Evolutionary conservation across 1,140 invertebrate species (phyloP).

Genomic region (Conus ventricosus): DNA sequence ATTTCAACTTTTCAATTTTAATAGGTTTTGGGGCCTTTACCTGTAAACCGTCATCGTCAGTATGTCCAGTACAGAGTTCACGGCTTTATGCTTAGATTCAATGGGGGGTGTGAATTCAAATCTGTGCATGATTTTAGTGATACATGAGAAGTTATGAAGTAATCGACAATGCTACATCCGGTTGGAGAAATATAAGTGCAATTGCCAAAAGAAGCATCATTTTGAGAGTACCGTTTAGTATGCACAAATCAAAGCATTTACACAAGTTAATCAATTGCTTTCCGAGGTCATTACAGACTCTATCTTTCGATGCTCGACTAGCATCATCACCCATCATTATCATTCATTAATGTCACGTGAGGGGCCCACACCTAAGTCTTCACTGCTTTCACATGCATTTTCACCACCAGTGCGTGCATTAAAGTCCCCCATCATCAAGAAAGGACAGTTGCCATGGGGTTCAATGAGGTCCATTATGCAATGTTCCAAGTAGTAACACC

Average conservation of each 20-base stretch:
- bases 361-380: neutral
- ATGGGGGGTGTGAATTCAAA: neutral
- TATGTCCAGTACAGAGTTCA: neutral
- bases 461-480: neutral
- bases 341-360: neutral
- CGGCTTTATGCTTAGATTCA: neutral
- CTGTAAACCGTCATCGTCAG: too few relatives aligned
- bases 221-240: neutral
- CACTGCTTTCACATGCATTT: neutral
- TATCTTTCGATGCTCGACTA: neutral
- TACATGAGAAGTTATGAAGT: neutral
- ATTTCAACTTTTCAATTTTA: too few relatives aligned
- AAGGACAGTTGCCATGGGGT: neutral
- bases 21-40: too few relatives aligned
- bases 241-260: neutral
- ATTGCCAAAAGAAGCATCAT: neutral
- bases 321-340: neutral
- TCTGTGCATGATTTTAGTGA: neutral
- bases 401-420: neutral
- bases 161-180: conserved; percentile 4
- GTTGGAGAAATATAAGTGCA: neutral
- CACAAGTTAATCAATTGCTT: neutral
- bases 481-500: neutral
- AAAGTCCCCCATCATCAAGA: neutral
- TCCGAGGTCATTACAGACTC: neutral